Evolutionary conservation across 2,113 vertebrate species (phyloP).

Genomic region (Phalacrocorax pelagicus): DNA sequence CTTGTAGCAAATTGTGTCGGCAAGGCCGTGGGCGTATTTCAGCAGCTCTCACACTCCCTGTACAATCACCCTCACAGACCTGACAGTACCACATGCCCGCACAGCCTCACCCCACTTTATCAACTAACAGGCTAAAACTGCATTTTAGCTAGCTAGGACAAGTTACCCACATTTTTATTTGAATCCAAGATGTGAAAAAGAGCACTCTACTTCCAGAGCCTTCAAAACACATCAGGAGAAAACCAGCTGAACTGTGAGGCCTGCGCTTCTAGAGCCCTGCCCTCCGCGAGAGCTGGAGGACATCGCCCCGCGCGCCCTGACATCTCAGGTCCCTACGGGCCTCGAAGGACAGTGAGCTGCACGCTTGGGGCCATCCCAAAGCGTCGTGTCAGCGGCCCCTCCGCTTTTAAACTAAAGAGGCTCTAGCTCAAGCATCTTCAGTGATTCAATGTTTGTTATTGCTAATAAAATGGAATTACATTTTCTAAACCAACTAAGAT

Average conservation of each 20-base stretch:
- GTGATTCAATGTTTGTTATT: not conserved
- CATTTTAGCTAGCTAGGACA: not conserved
- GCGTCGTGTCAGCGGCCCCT: rapidly evolving
- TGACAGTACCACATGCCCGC: not conserved
- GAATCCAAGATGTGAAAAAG: not conserved
- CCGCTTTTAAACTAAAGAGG: not conserved
- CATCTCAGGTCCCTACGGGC: rapidly evolving
- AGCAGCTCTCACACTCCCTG: not conserved
- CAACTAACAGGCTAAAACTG: not conserved
- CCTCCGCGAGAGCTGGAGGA: not conserved
- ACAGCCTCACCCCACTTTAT: not conserved
- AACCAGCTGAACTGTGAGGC: rapidly evolving
- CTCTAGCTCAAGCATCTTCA: not conserved
- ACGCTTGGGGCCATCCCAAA: not conserved
- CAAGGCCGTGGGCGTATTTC: not conserved
- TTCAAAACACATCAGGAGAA: not conserved
- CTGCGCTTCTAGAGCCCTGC: not conserved
- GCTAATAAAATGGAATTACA: not conserved
- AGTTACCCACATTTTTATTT: not conserved
- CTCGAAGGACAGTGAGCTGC: rapidly evolving
- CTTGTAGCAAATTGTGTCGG: not conserved
- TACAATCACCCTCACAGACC: rapidly evolving
- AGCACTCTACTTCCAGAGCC: not conserved
- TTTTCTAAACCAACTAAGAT: not conserved
- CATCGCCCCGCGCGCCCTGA: rapidly evolving